Percentiles rank a stretch among this genome's conserved stretches.
Conservation (phyloP, 92 coral and sea anemone species). For the Parazoanthus darwini region DNA sequence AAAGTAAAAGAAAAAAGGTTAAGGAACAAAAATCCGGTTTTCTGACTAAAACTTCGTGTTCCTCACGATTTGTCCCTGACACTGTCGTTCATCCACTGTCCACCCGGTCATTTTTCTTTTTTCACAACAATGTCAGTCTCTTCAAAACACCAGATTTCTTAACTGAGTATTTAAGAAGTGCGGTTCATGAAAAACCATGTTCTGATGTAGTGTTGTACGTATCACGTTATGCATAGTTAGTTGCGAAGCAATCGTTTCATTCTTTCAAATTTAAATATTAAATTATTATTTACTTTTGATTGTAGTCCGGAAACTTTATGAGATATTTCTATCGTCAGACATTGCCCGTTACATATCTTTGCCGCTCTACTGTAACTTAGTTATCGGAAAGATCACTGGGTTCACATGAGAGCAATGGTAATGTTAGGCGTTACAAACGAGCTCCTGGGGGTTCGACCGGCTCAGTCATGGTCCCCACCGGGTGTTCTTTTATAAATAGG, state of each 20-base stretch:
- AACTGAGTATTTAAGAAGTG: neutral
- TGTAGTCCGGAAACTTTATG: no score
- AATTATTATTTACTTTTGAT: neutral
- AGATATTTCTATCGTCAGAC: neutral
- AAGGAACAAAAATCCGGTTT: neutral
- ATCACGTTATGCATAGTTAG: neutral
- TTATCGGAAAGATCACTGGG: neutral
- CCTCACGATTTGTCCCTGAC: neutral
- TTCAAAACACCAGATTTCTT: neutral
- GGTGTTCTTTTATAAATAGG: no score
- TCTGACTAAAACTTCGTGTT: neutral
- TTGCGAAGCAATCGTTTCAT: neutral
- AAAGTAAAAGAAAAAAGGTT: neutral
- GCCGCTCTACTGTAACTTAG: neutral
- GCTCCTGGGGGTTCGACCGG: no score
- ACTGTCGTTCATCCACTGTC: neutral
- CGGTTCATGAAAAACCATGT: neutral
- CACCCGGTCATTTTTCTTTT: no score
- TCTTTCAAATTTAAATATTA: no score
- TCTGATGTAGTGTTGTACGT: neutral
- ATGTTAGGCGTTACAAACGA: no score
- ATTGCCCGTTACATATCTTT: neutral
- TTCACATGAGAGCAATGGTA: neutral
- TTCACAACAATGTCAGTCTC: no score
- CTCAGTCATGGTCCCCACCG: no score